Evolutionary conservation across 2,113 vertebrate species (phyloP), one percentile per base, ranked within the genome.

Genomic region (Lichenostomus cassidix): DNA sequence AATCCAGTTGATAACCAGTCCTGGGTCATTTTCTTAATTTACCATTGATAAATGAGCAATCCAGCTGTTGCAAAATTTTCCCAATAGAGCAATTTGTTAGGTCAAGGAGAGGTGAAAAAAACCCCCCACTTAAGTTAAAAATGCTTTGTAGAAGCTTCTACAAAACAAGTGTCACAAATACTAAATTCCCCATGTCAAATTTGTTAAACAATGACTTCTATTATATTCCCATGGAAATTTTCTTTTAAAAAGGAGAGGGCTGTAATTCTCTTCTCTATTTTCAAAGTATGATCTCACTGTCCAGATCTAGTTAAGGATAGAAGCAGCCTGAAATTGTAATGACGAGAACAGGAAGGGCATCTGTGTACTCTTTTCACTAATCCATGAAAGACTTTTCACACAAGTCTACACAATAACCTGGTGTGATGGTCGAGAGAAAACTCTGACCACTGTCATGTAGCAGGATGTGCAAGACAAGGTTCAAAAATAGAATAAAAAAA

Each of bases 1-100:
- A 94, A 95, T 92, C 56, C 52, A 92, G 83, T 42, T 91, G 59
- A 90, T 96, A 80, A 92, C 75, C 92, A 97, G 92, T 64, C 84
- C 52, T 71, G 86, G 42, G 83, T 93, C 2, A 77, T 93, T 95
- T 92, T 94, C 90, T 93, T 91, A 89, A 93, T 97, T 95, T 97
- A 90, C 71, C 60, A 65, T 69, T 96, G 94, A 97, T 96, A 95
- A 96, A 97, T 96, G 87, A 96, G 62, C 76, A 96, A 96, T 89
- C 73, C 96, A 98, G 96, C 86, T 97, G 97, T 96, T 97, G 85
- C 67, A 91, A 95, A 81, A 85, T 94, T 89, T 95, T 97, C 96
- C 63, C 88, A 93, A 68, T 52, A 89, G 87, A 95, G 74, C 6
- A 52, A 67, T 91, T 90, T 84, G 25, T 92, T 96, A 95, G 92